Base-by-base conservation (phyloP, 2,888 invertebrate genomes). In the Nymphalis urticae region DNA sequence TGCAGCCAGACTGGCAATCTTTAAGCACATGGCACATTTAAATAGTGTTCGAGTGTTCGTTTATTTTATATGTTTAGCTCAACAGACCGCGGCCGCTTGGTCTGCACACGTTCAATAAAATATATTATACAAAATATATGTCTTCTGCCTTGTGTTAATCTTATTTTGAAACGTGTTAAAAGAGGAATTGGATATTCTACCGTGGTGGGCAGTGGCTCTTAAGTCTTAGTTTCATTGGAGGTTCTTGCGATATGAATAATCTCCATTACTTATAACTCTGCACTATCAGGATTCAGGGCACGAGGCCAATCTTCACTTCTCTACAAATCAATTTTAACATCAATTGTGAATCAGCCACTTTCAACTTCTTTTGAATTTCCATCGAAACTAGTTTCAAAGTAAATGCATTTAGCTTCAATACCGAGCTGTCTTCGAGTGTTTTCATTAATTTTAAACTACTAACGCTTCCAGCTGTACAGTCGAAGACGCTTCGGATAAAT, bases 401-500 rank as follows among this genome's bases (percentile, higher is more conserved):
- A 65, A 65, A 60, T 42, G 65, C 42, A 21, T 60, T 51, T 36
- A 65, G 51, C 59, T 36, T 47, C 24, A n/a, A 59, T 50, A 60
- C 51, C 36, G 27, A 65, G 59, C 59, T 60, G 59, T 65, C 59
- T 63, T 27, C 65, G 59, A 58, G 60, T 66, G 65, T 53, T 60
- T 42, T 66, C 60, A 66, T 66, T 51, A 66, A 66, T 66, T 66
- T 60, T 48, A 51, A 66, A 60, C 19, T 53, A 72, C 75, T 48
- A 32, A 8, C 32, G 27, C 54, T 21, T 19, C 9, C 51, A 21
- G 51, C 19, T 17, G 54, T 17, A 13, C 53, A 24, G 53, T 16
- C 24, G 24, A 5, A 53, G 53, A 24, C 24, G 24, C 16, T 24
- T 24, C 53, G 32, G 32, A 32, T 7, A n/a, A 56, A 32, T 56